Conservation (phyloP, 1,140 invertebrate genomes). For the Lerema accius region DNA sequence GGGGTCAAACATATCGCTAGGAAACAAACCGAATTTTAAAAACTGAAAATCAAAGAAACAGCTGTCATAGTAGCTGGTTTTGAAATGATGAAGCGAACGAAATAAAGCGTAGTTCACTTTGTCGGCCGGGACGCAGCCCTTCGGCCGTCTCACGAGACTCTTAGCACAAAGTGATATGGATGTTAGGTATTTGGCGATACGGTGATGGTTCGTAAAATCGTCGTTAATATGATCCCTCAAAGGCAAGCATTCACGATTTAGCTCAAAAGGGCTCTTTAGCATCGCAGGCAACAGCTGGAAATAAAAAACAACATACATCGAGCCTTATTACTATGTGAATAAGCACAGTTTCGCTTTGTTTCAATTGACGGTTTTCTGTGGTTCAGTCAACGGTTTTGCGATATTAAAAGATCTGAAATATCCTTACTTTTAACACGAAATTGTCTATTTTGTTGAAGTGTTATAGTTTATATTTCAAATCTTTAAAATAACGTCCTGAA, state of each 20-base stretch:
- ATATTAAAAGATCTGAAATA: slow-evolving; percentile 5
- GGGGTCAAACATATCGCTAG: slow-evolving; percentile 42
- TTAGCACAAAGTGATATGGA: slow-evolving; percentile 80
- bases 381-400: slow-evolving; percentile 18
- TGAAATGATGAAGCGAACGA: slow-evolving; percentile 71
- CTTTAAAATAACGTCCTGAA: slow-evolving; percentile 30
- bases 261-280: slow-evolving; percentile 82
- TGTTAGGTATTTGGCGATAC: slow-evolving; percentile 77
- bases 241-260: slow-evolving; percentile 83
- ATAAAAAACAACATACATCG: slow-evolving; percentile 83
- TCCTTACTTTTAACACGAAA: too few relatives aligned
- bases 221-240: slow-evolving; percentile 82
- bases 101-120: slow-evolving; percentile 62
- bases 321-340: slow-evolving; percentile 77
- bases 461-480: slow-evolving; percentile 23
- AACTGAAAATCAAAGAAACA: slow-evolving; percentile 53
- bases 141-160: slow-evolving; percentile 57
- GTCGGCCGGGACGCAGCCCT: slow-evolving; percentile 44
- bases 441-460: too few relatives aligned
- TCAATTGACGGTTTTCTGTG: slow-evolving; percentile 55
- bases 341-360: slow-evolving; percentile 56
- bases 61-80: slow-evolving; percentile 77
- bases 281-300: slow-evolving; percentile 83
- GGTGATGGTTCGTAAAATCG: slow-evolving; percentile 76
- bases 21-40: slow-evolving; percentile 42